phyloP scores from a whole-genome alignment of 2,888 invertebrate species.

The Linnaemya tessellans region DNA sequence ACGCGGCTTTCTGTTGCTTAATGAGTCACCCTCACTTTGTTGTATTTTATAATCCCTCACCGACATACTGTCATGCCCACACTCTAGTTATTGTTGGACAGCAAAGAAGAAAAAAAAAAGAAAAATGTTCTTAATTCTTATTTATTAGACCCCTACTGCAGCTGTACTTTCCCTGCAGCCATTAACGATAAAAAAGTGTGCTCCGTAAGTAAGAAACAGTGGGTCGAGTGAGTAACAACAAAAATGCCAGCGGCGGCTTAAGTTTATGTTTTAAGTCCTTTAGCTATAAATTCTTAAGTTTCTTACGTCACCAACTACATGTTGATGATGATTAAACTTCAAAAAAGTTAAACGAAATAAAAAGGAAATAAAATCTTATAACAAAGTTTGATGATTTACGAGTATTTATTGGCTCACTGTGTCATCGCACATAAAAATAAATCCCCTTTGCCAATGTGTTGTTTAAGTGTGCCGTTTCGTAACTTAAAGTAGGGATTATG shows the following conservation, averaged over 20 bases:
- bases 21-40: slow-evolving; percentile 42
- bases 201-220: slow-evolving; percentile 6
- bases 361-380: background rate
- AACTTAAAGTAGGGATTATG: slow-evolving; percentile 60
- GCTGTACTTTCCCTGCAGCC: slow-evolving; percentile 42
- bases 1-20: slow-evolving; percentile 21
- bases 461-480: background rate
- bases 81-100: slow-evolving; percentile 5
- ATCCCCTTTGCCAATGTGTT: background rate
- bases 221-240: background rate
- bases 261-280: too few species aligned
- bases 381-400: background rate
- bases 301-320: background rate
- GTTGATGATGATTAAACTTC: background rate
- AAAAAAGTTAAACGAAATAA: background rate
- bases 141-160: slow-evolving; percentile 63
- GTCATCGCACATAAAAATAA: background rate
- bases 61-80: background rate
- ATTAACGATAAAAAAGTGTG: slow-evolving; percentile 10
- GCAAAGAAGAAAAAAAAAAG: background rate
- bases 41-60: slow-evolving; percentile 20
- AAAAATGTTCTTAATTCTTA: slow-evolving; percentile 60
- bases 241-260: too few species aligned
- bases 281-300: background rate
- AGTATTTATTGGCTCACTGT: slow-evolving; percentile 10